phyloP scores from a whole-genome alignment of 1,140 invertebrate species.

The Drosophila dunni region DNA sequence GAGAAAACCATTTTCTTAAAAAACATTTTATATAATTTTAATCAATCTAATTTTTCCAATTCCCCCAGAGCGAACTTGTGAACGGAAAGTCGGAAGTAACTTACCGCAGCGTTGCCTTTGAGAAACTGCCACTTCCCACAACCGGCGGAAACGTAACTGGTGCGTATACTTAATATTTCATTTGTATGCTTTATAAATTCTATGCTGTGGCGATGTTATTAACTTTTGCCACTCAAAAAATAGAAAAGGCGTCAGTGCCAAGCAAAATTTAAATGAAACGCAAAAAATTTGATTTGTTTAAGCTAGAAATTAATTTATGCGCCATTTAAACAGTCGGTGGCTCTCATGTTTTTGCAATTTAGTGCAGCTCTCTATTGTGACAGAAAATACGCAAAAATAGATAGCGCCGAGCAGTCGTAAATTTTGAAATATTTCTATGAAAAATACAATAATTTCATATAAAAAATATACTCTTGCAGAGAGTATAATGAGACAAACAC shows the following conservation, averaged over 20 bases:
- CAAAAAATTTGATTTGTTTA: constrained; percentile 58
- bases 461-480: too few species aligned
- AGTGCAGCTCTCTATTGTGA: constrained; percentile 45
- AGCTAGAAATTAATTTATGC: constrained; percentile 67
- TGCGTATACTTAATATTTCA: constrained; percentile 79
- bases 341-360: constrained; percentile 38
- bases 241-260: constrained; percentile 18
- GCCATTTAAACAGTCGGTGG: constrained; percentile 48
- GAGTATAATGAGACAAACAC: constrained; percentile 44
- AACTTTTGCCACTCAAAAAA: not conserved
- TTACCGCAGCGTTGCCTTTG: constrained; percentile 88
- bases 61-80: constrained; percentile 65
- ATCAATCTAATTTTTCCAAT: not conserved
- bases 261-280: constrained; percentile 42
- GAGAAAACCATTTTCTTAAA: too few species aligned
- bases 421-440: constrained; percentile 53
- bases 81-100: constrained; percentile 81
- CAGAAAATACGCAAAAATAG: constrained; percentile 33
- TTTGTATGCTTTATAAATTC: not conserved
- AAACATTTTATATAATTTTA: not conserved
- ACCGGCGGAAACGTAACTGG: constrained; percentile 90
- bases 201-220: not conserved
- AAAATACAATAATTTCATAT: constrained; percentile 20
- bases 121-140: constrained; percentile 90
- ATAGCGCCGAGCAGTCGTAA: constrained; percentile 50